Evolutionary conservation across 35 echinoderm and acorn worm genomes (phyloP).

Genomic region (Heliocidaris erythrogramma): DNA sequence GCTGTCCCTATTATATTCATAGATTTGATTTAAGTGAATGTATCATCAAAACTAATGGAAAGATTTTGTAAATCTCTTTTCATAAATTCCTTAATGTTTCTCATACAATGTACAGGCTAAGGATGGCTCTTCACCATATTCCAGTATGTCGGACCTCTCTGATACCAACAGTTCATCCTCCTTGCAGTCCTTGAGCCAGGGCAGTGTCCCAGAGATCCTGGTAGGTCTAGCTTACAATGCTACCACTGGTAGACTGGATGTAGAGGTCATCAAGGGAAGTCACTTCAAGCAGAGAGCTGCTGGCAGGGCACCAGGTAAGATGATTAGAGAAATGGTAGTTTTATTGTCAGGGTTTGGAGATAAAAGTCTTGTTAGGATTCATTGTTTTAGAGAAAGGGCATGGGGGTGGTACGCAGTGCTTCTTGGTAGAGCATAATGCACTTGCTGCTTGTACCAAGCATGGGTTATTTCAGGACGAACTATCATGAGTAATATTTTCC

Average conservation of each 20-base stretch:
- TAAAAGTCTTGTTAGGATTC: not conserved
- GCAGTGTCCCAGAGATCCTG: constrained; percentile 84
- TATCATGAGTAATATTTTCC: too few relatives aligned
- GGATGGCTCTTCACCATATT: constrained; percentile 79
- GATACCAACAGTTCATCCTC: constrained; percentile 76
- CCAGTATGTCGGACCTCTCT: constrained; percentile 86
- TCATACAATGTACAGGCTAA: constrained; percentile 8
- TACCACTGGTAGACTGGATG: constrained; percentile 85
- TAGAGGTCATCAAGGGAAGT: constrained; percentile 97
- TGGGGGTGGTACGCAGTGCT: too few relatives aligned
- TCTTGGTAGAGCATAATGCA: too few relatives aligned
- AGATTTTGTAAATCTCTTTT: not conserved
- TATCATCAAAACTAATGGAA: too few relatives aligned
- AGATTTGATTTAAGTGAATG: too few relatives aligned
- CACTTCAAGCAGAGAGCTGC: constrained; percentile 96
- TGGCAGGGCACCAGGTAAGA: constrained; percentile 85
- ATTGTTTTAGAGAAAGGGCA: too few relatives aligned
- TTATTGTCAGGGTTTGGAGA: not conserved
- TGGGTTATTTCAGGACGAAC: too few relatives aligned
- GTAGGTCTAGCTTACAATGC: constrained; percentile 93
- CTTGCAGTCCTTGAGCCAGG: constrained; percentile 75
- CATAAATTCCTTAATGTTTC: not conserved
- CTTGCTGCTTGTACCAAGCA: too few relatives aligned
- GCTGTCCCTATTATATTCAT: too few relatives aligned
- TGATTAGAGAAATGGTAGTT: not conserved